Evolutionary conservation across 2,113 vertebrate genomes (phyloP).

Genomic region (Trematocara stigmaticum): DNA sequence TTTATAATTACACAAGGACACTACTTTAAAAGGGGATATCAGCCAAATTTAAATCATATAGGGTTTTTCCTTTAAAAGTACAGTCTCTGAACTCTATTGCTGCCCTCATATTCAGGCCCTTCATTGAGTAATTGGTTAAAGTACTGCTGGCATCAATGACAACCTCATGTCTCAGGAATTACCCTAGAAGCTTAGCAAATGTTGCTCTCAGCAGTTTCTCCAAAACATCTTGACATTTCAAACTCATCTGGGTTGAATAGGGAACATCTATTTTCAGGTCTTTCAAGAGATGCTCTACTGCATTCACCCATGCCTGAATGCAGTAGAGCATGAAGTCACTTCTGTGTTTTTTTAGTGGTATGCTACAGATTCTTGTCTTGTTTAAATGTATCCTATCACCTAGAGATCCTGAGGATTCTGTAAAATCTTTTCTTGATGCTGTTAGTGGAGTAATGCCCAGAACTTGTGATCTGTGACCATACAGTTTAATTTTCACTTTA

Average conservation of each 20-base stretch:
- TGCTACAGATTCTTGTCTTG: not conserved
- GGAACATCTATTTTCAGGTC: not conserved
- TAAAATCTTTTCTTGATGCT: not conserved
- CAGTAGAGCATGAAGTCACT: not conserved
- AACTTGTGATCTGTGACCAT: not conserved
- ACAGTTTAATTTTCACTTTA: not conserved
- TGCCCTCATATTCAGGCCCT: not conserved
- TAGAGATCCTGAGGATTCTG: not conserved
- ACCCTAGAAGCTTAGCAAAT: not conserved
- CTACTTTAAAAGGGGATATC: not conserved
- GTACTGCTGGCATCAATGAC: not conserved
- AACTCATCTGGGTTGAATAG: not conserved
- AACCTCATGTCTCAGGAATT: not conserved
- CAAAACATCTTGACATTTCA: not conserved
- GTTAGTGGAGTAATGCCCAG: not conserved
- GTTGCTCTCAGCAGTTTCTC: not conserved
- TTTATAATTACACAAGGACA: not conserved
- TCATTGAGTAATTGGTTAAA: not conserved
- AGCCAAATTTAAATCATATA: not conserved
- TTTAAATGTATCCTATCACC: not conserved
- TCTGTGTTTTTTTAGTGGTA: not conserved
- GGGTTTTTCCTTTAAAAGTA: not conserved
- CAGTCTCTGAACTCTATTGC: not conserved
- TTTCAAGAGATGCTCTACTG: not conserved
- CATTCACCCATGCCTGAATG: not conserved